Evolutionary conservation across 64 coral and sea anemone genomes (phyloP).

Genomic region (Actinia equina): DNA sequence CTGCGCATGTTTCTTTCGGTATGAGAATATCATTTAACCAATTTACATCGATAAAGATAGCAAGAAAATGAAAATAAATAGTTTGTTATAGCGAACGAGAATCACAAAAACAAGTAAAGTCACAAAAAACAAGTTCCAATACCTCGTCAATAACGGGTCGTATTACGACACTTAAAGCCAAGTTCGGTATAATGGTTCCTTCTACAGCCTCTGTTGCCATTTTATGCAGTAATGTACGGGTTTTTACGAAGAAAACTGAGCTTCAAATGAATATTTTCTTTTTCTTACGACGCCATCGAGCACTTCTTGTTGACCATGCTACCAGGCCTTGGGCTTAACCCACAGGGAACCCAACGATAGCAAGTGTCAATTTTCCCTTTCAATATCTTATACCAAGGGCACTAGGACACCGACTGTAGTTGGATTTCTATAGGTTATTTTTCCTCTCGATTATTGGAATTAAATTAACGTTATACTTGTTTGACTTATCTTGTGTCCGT

Average conservation of each 20-base stretch:
- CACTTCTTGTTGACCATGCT: background rate
- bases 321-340: background rate
- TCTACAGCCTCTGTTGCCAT: slow-evolving; percentile 67
- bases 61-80: no score
- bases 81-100: no score
- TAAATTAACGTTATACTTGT: no score
- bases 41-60: no score
- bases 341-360: background rate
- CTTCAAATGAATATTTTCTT: background rate
- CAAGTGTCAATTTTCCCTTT: no score
- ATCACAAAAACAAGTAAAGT: no score
- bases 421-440: no score
- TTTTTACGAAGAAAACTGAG: background rate
- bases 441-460: no score
- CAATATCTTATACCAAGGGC: no score
- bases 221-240: background rate
- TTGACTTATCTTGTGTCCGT: no score
- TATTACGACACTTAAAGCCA: slow-evolving; percentile 68
- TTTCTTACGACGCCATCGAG: background rate
- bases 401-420: no score
- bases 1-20: background rate
- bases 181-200: slow-evolving; percentile 72
- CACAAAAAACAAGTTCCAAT: background rate
- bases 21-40: background rate
- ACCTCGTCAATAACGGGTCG: slow-evolving; percentile 75